Evolutionary conservation across 2,797 vertebrate genomes (phyloP).

Genomic region (Poecilia gillii): DNA sequence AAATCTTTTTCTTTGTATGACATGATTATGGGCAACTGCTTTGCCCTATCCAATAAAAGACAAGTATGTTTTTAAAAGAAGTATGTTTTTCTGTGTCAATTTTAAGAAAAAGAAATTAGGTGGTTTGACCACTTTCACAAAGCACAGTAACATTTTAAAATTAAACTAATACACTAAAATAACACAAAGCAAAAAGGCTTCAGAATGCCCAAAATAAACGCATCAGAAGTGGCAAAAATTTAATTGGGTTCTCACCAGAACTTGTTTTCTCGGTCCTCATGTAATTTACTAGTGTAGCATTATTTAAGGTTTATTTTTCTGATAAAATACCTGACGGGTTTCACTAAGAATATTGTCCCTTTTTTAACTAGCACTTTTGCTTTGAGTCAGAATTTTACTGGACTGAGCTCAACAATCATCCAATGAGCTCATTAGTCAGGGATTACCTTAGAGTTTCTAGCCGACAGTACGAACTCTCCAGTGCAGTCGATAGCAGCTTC

Average conservation of each 20-base stretch:
- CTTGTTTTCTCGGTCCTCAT: not conserved
- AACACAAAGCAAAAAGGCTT: not conserved
- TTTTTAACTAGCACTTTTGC: not conserved
- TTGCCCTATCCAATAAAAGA: not conserved
- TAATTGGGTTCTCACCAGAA: not conserved
- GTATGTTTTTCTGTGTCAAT: not conserved
- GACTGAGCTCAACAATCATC: not conserved
- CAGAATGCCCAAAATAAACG: not conserved
- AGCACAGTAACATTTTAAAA: not conserved
- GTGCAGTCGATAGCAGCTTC: slow-evolving; percentile 7
- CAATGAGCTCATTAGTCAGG: not conserved
- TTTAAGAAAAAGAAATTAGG: not conserved
- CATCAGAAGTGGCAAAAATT: not conserved
- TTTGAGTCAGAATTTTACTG: not conserved
- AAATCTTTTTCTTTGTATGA: not conserved
- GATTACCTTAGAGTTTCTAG: slow-evolving; percentile 16
- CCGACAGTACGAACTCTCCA: not conserved
- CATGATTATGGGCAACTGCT: not conserved
- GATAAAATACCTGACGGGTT: not conserved
- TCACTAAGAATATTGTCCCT: not conserved
- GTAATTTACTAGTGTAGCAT: not conserved
- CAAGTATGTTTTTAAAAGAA: not conserved
- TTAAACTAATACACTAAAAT: not conserved
- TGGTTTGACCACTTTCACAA: not conserved
- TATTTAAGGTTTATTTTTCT: not conserved